Evolutionary conservation across 2,888 invertebrate species (phyloP).

Genomic region (Sipunculus nudus): DNA sequence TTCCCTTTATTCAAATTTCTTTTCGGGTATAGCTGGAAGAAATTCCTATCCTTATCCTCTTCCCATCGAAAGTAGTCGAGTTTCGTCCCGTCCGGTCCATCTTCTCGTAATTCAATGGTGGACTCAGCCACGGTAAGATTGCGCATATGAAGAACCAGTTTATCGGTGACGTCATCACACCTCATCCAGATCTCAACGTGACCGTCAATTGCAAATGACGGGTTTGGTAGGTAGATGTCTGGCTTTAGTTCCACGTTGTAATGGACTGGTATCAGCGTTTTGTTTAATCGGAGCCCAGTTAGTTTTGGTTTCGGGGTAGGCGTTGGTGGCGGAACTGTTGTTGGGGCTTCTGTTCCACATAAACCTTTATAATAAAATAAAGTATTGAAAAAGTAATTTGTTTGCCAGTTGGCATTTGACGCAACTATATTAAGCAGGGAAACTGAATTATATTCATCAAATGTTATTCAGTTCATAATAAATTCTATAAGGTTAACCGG

Average conservation of each 20-base stretch:
- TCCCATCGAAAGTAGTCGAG: no score
- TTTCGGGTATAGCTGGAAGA: neutral
- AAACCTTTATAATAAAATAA: no score
- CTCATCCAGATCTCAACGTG: conserved; percentile 6
- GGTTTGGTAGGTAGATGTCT: neutral
- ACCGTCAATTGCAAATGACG: conserved; percentile 8
- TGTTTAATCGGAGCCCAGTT: conserved; percentile 7
- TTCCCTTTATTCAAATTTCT: neutral
- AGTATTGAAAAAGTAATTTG: no score
- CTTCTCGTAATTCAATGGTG: neutral
- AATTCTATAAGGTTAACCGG: no score
- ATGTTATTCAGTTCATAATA: no score
- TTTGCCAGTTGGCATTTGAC: no score
- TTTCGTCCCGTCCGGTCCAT: no score
- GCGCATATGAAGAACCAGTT: neutral
- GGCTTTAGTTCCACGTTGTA: conserved; percentile 13
- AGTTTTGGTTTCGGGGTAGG: no score
- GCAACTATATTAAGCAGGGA: no score
- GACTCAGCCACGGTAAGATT: conserved; percentile 1
- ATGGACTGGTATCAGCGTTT: conserved; percentile 6
- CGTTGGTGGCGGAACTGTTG: neutral
- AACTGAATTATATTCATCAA: no score
- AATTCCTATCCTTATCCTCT: conserved; percentile 3
- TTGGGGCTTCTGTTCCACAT: no score
- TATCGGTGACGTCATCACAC: conserved; percentile 5